phyloP scores from a whole-genome alignment of 2,113 vertebrate species.

The Brachyhypopomus gauderio region DNA sequence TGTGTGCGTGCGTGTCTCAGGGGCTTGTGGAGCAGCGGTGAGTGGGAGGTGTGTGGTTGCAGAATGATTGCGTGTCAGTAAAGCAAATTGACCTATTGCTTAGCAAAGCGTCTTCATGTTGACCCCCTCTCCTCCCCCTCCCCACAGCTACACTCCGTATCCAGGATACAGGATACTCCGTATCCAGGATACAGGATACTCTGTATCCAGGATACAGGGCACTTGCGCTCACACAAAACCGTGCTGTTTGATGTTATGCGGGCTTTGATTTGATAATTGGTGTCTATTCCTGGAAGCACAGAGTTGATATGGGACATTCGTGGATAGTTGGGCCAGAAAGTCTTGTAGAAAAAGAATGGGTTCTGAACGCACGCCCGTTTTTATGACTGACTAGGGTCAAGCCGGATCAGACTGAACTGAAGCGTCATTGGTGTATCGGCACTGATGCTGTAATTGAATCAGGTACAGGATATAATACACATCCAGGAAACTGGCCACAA shows the following conservation, averaged over 20 bases:
- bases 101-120: neutral
- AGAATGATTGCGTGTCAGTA: conserved; percentile 27
- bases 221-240: neutral
- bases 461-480: too few species aligned
- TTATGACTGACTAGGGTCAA: conserved; percentile 28
- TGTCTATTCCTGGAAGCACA: conserved; percentile 22
- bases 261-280: conserved; percentile 47
- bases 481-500: too few species aligned
- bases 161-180: conserved; percentile 9
- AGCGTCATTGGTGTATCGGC: conserved; percentile 9
- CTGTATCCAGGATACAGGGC: neutral
- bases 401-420: conserved; percentile 4
- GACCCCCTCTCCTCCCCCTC: neutral
- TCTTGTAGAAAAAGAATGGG: neutral
- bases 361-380: conserved; percentile 18
- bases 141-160: neutral
- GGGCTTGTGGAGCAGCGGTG: neutral
- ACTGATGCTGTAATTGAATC: neutral
- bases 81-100: conserved; percentile 33
- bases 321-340: neutral
- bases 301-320: conserved; percentile 16
- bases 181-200: conserved; percentile 13
- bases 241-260: conserved; percentile 29
- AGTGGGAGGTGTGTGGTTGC: conserved; percentile 27
- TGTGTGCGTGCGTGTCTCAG: neutral